A percentile compares a stretch with the other conserved stretches of the same genome.
These are phyloP conservation scores for Euschistus heros DNA, from an alignment of 1,140 invertebrate species.

Conservation along the genomic window DNA sequence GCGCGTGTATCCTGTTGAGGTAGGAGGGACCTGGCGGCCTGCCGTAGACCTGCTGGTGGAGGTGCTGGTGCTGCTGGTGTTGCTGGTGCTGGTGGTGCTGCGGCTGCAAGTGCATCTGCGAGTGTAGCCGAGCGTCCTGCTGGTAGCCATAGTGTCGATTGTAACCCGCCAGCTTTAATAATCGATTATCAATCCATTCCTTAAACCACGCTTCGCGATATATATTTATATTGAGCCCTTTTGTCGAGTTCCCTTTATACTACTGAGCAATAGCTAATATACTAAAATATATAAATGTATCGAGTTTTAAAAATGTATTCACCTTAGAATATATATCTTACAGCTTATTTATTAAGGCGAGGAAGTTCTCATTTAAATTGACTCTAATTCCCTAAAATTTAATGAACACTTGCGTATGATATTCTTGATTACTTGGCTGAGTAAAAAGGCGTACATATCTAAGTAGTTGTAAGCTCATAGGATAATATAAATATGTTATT, in stretches of 20 bases:
- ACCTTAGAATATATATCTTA: too few species aligned
- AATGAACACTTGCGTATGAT: constrained; percentile 7
- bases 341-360: too few species aligned
- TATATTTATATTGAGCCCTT: too few species aligned
- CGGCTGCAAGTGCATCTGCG: background rate
- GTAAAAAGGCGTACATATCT: too few species aligned
- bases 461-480: too few species aligned
- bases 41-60: background rate
- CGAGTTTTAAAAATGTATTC: too few species aligned
- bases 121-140: constrained; percentile 16
- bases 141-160: constrained; percentile 21
- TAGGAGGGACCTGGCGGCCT: background rate
- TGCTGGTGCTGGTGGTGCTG: constrained; percentile 18
- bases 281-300: too few species aligned
- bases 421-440: background rate
- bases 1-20: constrained; percentile 15
- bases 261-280: too few species aligned
- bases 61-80: background rate
- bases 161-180: constrained; percentile 22
- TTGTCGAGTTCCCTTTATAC: too few species aligned
- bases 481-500: too few species aligned
- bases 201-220: too few species aligned
- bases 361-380: background rate
- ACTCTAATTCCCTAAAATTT: background rate
- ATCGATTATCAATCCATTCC: background rate